Conservation (phyloP, 2,888 invertebrate species). For the Myopa tessellatipennis region DNA sequence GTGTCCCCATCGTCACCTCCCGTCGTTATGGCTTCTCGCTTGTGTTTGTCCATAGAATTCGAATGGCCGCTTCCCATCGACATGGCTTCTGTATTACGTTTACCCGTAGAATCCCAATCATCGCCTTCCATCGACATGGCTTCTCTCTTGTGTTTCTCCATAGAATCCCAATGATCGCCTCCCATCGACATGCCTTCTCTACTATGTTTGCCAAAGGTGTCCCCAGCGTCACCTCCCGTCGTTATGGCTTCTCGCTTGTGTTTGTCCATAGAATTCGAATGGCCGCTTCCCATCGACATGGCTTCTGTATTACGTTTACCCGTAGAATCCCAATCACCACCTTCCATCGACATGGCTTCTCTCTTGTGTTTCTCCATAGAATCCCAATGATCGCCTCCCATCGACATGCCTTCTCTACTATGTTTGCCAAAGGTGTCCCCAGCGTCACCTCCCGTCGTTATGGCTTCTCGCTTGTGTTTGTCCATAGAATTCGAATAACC, state of each 20-base stretch:
- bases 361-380: no score
- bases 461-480: not conserved
- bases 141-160: not conserved
- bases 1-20: not conserved
- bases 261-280: not conserved
- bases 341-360: no score
- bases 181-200: not conserved
- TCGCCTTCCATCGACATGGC: not conserved
- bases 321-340: no score
- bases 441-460: not conserved
- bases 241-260: not conserved
- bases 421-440: slow-evolving; percentile 13
- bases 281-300: no score
- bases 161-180: not conserved
- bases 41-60: not conserved
- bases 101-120: not conserved
- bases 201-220: not conserved
- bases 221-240: not conserved
- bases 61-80: not conserved
- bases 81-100: not conserved
- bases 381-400: no score
- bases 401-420: no score
- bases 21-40: not conserved
- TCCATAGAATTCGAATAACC: not conserved
- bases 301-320: no score